Percentiles rank a stretch among this genome's conserved stretches.
Conservation (phyloP, 1,140 invertebrate genomes). For the Megalonaias nervosa region DNA sequence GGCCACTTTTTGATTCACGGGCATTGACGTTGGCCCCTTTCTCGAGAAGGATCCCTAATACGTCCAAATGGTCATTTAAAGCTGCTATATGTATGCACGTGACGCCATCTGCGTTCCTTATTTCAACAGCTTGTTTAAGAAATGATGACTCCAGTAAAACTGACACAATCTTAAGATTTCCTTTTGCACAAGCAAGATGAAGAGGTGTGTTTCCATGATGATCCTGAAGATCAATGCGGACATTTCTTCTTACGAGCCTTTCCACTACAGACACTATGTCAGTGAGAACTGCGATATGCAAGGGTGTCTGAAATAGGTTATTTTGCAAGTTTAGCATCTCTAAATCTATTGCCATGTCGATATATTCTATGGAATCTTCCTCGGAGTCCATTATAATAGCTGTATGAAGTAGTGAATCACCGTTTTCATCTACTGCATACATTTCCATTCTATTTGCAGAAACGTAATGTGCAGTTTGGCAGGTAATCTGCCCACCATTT, state of each 20-base stretch:
- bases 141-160: conserved; percentile 26
- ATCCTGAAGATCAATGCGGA: conserved; percentile 62
- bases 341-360: conserved; percentile 7
- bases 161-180: conserved; percentile 79
- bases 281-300: conserved; percentile 82
- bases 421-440: neutral
- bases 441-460: too few species aligned
- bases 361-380: conserved; percentile 5
- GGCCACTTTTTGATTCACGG: conserved; percentile 45
- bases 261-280: conserved; percentile 77
- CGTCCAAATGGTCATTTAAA: conserved; percentile 1
- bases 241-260: conserved; percentile 79
- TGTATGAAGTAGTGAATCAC: conserved; percentile 16
- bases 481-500: too few species aligned
- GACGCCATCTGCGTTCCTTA: conserved; percentile 85
- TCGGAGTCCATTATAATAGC: conserved; percentile 8
- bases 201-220: conserved; percentile 77
- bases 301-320: conserved; percentile 73
- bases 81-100: conserved; percentile 74
- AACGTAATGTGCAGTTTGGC: too few species aligned
- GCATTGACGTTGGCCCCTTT: conserved; percentile 79
- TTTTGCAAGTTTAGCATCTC: conserved; percentile 29
- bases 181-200: conserved; percentile 84
- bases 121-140: conserved; percentile 73
- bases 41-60: conserved; percentile 24